Percentiles rank a stretch among this genome's conserved stretches.
These are phyloP conservation scores for Ischnus inquisitorius DNA, from an alignment of 2,888 invertebrate species.

Conservation along the genomic window DNA sequence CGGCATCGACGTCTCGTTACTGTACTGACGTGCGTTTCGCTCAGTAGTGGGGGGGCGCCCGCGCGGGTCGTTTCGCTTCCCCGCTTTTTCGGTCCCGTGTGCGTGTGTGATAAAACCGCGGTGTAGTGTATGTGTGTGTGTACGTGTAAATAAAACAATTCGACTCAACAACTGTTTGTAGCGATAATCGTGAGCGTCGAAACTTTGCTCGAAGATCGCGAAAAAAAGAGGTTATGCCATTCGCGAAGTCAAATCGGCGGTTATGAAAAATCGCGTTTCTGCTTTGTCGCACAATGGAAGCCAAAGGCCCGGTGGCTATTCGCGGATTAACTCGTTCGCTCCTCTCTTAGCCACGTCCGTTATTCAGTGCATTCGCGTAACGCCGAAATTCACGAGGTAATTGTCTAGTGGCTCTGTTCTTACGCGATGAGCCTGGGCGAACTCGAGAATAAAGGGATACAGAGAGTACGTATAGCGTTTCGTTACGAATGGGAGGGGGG, in stretches of 20 bases:
- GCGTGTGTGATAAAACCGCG: too few relatives aligned
- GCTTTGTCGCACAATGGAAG: not conserved
- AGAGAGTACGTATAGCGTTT: constrained; percentile 15
- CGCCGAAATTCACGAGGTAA: constrained; percentile 41
- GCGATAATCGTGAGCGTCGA: not conserved
- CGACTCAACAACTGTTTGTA: too few relatives aligned
- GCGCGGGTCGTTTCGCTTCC: too few relatives aligned
- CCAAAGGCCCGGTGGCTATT: not conserved
- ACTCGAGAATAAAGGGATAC: constrained; percentile 44
- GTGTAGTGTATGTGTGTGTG: too few relatives aligned
- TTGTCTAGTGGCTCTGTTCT: constrained; percentile 36
- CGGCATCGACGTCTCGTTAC: too few relatives aligned
- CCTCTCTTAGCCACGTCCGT: constrained; percentile 10
- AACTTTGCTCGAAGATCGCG: not conserved
- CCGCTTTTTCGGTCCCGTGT: too few relatives aligned
- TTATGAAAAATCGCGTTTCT: not conserved
- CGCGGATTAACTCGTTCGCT: not conserved
- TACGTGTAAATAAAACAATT: too few relatives aligned
- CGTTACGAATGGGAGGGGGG: not conserved
- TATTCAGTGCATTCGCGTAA: not conserved
- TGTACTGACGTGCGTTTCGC: too few relatives aligned
- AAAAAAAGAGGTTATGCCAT: not conserved
- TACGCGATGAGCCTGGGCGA: constrained; percentile 4
- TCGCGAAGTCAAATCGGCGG: not conserved
- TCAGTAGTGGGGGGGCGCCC: too few relatives aligned